phyloP scores from a whole-genome alignment of 2,113 vertebrate genomes.

The Bettongia penicillata region DNA sequence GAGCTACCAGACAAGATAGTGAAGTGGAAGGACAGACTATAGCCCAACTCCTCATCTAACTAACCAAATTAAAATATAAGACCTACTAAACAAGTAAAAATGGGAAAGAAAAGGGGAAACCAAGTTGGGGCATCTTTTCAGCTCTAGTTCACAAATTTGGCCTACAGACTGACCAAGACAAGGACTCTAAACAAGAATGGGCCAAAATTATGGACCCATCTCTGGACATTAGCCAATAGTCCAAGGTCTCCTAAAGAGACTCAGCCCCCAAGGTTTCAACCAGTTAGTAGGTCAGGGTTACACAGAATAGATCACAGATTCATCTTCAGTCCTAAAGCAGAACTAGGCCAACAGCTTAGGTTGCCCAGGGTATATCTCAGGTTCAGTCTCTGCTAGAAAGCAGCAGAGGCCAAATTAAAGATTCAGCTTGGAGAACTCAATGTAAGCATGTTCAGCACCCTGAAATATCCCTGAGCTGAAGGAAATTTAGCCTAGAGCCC shows the following conservation, averaged over 20 bases:
- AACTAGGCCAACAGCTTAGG: not conserved
- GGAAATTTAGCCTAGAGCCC: not conserved
- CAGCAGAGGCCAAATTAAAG: not conserved
- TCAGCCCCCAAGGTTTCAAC: not conserved
- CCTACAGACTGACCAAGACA: not conserved
- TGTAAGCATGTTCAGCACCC: not conserved
- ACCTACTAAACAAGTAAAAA: not conserved
- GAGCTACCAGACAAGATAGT: not conserved
- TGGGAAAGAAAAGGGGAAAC: not conserved
- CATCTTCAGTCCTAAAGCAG: not conserved
- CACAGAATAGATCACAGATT: not conserved
- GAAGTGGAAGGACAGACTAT: not conserved
- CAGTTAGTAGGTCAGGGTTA: not conserved
- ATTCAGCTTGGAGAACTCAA: not conserved
- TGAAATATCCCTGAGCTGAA: not conserved
- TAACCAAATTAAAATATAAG: not conserved
- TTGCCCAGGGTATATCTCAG: not conserved
- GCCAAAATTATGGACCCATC: not conserved
- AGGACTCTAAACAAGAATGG: not conserved
- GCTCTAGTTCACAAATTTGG: not conserved
- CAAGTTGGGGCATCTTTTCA: not conserved
- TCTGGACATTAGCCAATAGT: not conserved
- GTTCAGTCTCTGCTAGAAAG: not conserved
- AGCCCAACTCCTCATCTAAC: not conserved
- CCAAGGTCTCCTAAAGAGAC: not conserved